Evolutionary conservation across 2,888 invertebrate genomes (phyloP), one percentile per base, ranked within the genome.

Genomic region (Hecatera dysodea): DNA sequence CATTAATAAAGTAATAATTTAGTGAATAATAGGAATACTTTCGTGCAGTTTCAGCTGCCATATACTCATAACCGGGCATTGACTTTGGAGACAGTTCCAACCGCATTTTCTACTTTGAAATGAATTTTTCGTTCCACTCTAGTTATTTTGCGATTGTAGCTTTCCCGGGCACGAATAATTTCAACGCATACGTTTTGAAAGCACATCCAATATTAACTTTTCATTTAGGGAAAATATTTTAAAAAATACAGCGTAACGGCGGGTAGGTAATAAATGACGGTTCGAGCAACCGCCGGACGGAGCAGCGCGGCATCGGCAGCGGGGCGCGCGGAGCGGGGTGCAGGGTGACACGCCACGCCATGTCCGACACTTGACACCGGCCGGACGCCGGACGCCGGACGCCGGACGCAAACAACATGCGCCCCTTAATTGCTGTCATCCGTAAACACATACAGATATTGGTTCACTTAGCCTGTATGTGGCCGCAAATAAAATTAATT

Each of bases 321-420:
- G 74, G 52, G 0, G 22, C 22, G 42, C 44, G 44, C 42, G 65
- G 44, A 1, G 22, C 29, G 42, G 44, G 17, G 57, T 46, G 63
- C 70, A 55, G 78, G 80, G 82, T 84, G 87, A 87, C 87, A 82
- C 75, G 82, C 82, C 86, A 81, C 77, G 81, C 69, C 65, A 71
- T 83, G 83, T 78, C 85, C 78, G 89, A 87, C 88, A 91, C 90
- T 90, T 88, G 92, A 92, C 90, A 89, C 88, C 87, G 89, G 88
- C 77, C 44, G 69, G 74, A 70, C 70, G 72, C 39, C 87, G 89
- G 87, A 85, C 86, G 36, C 39, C 87, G 89, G 87, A 85, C 86
- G 36, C 75, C 85, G 84, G 86, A 87, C 83, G 81, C 84, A 88
- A 87, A 86, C 87, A 88, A 87, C 87, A 84, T 82, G 80, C 78